Evolutionary conservation across 2,888 invertebrate genomes (phyloP), one percentile per base, ranked within the genome.

Genomic region (Morpho achilles): DNA sequence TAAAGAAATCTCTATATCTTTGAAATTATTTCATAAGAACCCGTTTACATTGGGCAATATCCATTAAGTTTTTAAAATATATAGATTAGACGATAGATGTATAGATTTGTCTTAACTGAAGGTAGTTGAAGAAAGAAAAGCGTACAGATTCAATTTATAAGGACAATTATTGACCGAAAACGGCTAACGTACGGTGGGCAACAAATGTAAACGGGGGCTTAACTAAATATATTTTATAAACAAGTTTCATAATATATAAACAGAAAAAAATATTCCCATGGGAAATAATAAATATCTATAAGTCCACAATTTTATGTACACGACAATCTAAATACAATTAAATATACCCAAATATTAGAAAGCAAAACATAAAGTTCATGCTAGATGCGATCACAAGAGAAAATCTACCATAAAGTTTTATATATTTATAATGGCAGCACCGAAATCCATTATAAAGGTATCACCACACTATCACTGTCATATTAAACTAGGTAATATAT

Each of bases 231-330:
- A 16, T 41, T 41, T 7, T 22, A 53, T 46, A 22, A 53, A 53
- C 40, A 41, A 46, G 32, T 39, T 46, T 9, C 46, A 41, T 41
- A 45, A 53, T 56, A 55, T 51, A 59, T 49, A 60, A 49, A 60
- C 56, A 60, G 46, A 59, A 53, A 59, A 50, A 45, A 43, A 50
- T 56, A 56, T 53, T 60, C 56, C 56, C 39, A 39, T 39, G 10
- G 60, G 53, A 56, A 59, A 60, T 49, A 52, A 60, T 56, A 60
- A 57, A 57, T 60, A 60, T 50, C 8, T 60, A 50, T 58, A 50
- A 45, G 40, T 53, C 49, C 53, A 46, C 41, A 45, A 53, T 53
- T 41, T 48, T 54, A 54, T 54, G 16, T 51, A 61, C 55, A 51
- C 46, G 50, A 46, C 54, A 57, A 54, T 45, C 43, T 57, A 46